Base-by-base conservation (phyloP, 2,888 invertebrate species). In the Gerris lacustris region DNA sequence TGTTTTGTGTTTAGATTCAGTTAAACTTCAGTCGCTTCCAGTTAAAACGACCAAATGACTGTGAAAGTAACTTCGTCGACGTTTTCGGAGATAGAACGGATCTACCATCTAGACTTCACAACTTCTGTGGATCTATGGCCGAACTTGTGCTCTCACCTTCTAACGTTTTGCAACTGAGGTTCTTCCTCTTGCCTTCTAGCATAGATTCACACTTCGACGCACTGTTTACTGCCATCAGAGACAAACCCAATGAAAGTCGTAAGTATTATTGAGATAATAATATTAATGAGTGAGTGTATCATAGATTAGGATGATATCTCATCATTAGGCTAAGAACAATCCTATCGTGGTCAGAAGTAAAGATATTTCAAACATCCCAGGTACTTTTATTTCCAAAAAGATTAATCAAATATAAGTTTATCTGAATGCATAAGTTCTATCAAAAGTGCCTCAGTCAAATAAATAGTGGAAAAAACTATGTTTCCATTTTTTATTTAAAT, bases 91-190 rank as follows among this genome's bases (percentile, higher is more conserved):
- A 86, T 73, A 81, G 83, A 73, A 87, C 87, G 31, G 87, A 88
- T 76, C 82, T 88, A 77, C 83, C 84, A 69, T 82, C 83, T 70
- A 81, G 85, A 72, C 77, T 87, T 71, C 87, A 86, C 75, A 87
- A 87, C 79, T 94, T 91, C 80, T 94, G 94, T 78, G 92, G 94
- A 0, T 92, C 92, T 6, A 88, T 92, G 44, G 91, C 92, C 0
- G 92, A 93, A 76, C 82, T 88, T 2, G 86, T 92, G 17, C 82
- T 83, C 45, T 88, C 91, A 1, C 82, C 82, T 6, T 83, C 85
- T 5, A 89, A 90, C 79, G 81, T 87, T 15, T 85, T 93, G 80
- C 87, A 90, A 77, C 83, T 94, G 43, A 83, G 92, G 70, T 92
- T 88, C 80, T 88, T 86, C 75, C 86, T 88, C 0, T 86, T 87